Conservation (phyloP, 37 sponge, comb jelly and placozoan genomes). For the Beroe ovata region DNA sequence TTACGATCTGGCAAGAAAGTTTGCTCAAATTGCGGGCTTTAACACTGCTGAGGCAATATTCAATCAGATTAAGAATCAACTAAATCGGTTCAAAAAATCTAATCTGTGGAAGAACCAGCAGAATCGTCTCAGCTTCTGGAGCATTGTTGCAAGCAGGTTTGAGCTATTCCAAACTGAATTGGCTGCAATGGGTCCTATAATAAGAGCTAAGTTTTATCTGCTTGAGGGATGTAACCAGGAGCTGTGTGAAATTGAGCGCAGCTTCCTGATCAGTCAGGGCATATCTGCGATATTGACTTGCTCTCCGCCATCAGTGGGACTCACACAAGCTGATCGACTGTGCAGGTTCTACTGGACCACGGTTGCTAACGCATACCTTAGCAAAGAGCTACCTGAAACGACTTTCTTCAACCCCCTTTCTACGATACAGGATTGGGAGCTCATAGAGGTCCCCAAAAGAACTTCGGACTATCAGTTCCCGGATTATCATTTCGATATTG, state of each 20-base stretch:
- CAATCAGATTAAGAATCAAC: conserved; percentile 50
- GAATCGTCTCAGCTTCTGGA: conserved; percentile 37
- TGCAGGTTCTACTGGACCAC: conserved; percentile 41
- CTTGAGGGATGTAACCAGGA: conserved; percentile 33
- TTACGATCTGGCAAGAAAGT: conserved; percentile 54
- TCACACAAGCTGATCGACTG: conserved; percentile 47
- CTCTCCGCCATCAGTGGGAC: conserved; percentile 4
- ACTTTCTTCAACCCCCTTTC: conserved; percentile 7
- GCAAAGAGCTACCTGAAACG: background rate
- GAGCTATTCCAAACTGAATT: conserved; percentile 58
- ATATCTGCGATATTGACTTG: conserved; percentile 34
- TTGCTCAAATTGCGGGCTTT: conserved; percentile 42
- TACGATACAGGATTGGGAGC: conserved; percentile 32
- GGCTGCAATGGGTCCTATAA: conserved; percentile 20
- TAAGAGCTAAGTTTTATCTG: conserved; percentile 44
- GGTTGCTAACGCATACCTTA: conserved; percentile 35
- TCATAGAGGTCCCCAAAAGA: background rate
- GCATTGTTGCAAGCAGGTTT: background rate
- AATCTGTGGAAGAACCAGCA: conserved; percentile 24
- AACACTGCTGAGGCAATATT: conserved; percentile 54
- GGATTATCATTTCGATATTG: conserved; percentile 9
- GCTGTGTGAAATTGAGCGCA: conserved; percentile 20
- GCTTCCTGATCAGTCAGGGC: conserved; percentile 18
- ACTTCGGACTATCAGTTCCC: conserved; percentile 22
- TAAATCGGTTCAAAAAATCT: conserved; percentile 49